Base-by-base conservation (phyloP, 2,113 vertebrate species). In the Semnornis frantzii region DNA sequence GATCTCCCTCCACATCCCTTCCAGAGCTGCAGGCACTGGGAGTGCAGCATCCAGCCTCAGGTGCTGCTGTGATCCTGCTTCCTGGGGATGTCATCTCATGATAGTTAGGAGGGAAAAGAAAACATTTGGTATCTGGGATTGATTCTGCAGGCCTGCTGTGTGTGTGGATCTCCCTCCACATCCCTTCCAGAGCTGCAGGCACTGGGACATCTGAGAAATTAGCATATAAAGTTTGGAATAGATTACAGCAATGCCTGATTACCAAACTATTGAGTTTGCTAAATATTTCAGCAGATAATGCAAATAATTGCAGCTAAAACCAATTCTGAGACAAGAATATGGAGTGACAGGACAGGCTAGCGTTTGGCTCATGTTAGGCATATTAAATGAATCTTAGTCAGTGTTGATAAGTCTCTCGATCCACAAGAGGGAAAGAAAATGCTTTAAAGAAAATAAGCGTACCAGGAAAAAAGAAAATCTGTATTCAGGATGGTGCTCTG, bases 381-480 rank as follows among this genome's bases (percentile, higher is more conserved):
- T 85, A 94, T 75, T 83, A 93, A 95, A 77, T 62, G 33, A 87
- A 77, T 89, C 48, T 85, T 83, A 83, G 79, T 87, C 16, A 7
- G 76, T 83, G 85, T 80, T 87, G 81, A 30, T 92, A 94, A 83
- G 16, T 58, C 91, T 81, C 76, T 85, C 89, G 87, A 83, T 91
- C 65, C 89, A 89, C 76, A 76, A 58, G 80, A 68, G 57, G 19
- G 5, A 0, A n/a, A 1, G 31, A 20, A 79, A 89, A 85, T 65
- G 79, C 87, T 72, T 93, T 95, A 65, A 96, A 94, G 91, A 72
- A 93, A 94, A 80, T 44, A 85, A 83, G 48, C 9, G 2, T 60
- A 83, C 82, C 79, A 89, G 75, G 60, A 92, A 69, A 30, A n/a
- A 90, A 92, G 80, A 70, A 90, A 95, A 96, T 96, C 62, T 95